Base-by-base conservation (phyloP, 2,797 vertebrate species). In the Microchirus variegatus region DNA sequence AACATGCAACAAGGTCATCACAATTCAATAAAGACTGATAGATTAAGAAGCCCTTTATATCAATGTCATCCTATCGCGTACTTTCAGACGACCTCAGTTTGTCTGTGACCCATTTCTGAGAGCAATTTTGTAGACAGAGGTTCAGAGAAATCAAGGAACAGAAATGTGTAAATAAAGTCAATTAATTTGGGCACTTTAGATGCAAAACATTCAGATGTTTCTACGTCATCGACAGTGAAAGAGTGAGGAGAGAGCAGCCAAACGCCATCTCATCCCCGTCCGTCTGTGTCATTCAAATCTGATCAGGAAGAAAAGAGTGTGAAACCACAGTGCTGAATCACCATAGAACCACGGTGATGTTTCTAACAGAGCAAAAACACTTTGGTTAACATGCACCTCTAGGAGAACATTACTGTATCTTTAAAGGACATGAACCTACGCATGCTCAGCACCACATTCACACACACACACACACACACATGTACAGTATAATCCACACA, bases 1-100 rank as follows among this genome's bases (percentile, higher is more conserved):
- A 84, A 94, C 93, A 94, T 94, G 93, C 93, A 94, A 93, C 90
- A 88, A 91, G 85, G 80, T 94, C 89, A 93, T 89, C 88, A 91
- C 91, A 89, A 89, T 89, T 90, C 84, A 90, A 86, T 92, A 92
- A 91, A 93, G 91, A 93, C 89, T 40, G 70, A 82, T 89, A 85
- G 87, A 90, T 88, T 90, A 87, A 92, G 85, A 93, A 94, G 93
- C 93, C 93, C 93, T 94, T 94, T 90, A 91, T 91, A 89, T 88
- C 86, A 85, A 82, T 87, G 81, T 91, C 74, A 84, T 64, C 86
- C 78, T 57, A 80, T 83, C 74, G 68, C 65, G 90, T 67, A 71
- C 82, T 69, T 83, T 78, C 59, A 78, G 75, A 70, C 79, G 51
- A 67, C 59, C 44, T 82, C 73, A 48, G 50, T 73, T 67, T 70